phyloP scores from a whole-genome alignment of 2,113 vertebrate species.

The Smithornis capensis region DNA sequence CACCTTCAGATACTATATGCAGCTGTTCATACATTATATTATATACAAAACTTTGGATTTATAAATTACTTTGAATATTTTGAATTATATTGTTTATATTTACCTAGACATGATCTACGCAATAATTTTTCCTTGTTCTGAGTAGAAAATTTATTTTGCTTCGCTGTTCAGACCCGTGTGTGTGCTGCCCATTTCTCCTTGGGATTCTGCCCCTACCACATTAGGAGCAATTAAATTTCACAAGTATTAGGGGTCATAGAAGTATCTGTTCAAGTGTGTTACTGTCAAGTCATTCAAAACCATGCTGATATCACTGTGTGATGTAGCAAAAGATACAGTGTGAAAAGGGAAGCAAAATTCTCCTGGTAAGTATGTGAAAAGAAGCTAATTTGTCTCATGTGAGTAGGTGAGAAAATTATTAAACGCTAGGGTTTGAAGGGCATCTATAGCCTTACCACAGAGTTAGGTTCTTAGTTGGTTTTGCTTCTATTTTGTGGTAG shows the following conservation, averaged over 20 bases:
- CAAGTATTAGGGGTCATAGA: background rate
- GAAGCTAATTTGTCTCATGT: background rate
- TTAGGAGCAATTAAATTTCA: background rate
- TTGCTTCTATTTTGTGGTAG: background rate
- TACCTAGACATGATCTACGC: background rate
- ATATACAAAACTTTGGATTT: background rate
- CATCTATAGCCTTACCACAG: background rate
- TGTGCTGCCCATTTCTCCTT: background rate
- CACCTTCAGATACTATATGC: background rate
- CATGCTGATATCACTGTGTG: background rate
- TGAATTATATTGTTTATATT: background rate
- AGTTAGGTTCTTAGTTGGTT: background rate
- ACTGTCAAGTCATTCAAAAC: background rate
- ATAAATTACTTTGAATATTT: background rate
- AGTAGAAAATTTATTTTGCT: background rate
- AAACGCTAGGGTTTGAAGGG: background rate
- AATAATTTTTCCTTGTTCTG: background rate
- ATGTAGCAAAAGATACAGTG: background rate
- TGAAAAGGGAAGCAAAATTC: background rate
- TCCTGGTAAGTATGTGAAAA: background rate
- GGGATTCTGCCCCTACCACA: background rate
- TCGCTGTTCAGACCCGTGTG: background rate
- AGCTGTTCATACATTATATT: background rate
- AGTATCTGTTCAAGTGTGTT: background rate
- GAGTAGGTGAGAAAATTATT: background rate